Percentiles rank a stretch among this genome's conserved stretches.
Evolutionary conservation across 53 echinoderm and acorn worm species (phyloP).

Genomic region (Actinopyga echinites): DNA sequence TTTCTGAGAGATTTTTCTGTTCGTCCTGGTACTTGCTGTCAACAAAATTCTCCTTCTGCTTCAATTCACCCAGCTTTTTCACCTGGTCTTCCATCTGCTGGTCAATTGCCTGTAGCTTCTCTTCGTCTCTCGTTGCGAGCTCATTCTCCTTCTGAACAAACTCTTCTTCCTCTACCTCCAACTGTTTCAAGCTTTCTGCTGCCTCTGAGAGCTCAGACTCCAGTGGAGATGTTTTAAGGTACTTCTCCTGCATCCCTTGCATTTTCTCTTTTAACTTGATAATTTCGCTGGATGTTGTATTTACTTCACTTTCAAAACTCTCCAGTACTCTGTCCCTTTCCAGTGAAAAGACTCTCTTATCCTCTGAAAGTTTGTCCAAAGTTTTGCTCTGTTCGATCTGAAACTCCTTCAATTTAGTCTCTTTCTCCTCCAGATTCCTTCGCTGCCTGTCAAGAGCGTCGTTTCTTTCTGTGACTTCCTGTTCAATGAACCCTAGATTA

Average conservation of each 20-base stretch:
- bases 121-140: slow-evolving; percentile 41
- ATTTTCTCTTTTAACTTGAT: slow-evolving; percentile 45
- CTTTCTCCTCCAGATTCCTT: slow-evolving; percentile 62
- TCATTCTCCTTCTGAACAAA: slow-evolving; percentile 47
- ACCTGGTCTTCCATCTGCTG: slow-evolving; percentile 57
- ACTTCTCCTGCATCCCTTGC: slow-evolving; percentile 11
- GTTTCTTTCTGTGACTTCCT: slow-evolving; percentile 71
- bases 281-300: slow-evolving; percentile 54
- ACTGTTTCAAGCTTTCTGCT: slow-evolving; percentile 42
- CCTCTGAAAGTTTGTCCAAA: slow-evolving; percentile 28
- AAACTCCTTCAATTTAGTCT: slow-evolving; percentile 65
- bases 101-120: slow-evolving; percentile 50
- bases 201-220: slow-evolving; percentile 49
- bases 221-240: slow-evolving; percentile 8
- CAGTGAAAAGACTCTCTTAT: not conserved
- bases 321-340: slow-evolving; percentile 12
- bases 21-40: slow-evolving; percentile 77
- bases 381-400: slow-evolving; percentile 58
- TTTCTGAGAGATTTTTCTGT: slow-evolving; percentile 67
- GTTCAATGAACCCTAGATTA: slow-evolving; percentile 75
- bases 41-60: slow-evolving; percentile 73
- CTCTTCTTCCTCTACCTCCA: slow-evolving; percentile 44
- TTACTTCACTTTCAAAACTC: slow-evolving; percentile 35
- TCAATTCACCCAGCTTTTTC: slow-evolving; percentile 65
- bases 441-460: slow-evolving; percentile 66